Base-by-base conservation (phyloP, 92 coral and sea anemone genomes). In the Actinostola sp. region DNA sequence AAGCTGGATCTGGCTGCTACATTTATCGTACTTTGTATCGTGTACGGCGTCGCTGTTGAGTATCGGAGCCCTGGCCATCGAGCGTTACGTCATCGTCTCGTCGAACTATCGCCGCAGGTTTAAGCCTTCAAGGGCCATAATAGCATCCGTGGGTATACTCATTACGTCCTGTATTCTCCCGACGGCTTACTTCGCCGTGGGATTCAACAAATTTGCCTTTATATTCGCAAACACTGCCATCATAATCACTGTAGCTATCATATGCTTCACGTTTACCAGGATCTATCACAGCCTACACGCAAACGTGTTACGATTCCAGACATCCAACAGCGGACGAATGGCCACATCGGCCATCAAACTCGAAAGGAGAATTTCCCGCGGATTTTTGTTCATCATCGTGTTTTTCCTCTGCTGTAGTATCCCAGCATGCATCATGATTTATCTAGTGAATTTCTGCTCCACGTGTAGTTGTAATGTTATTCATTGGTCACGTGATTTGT, bases 191-290 rank as follows among this genome's bases (percentile, higher is more conserved):
- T 89, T 89, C 33, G 71, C 38, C 31, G 76, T 82, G 0, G 94
- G 91, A 14, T 89, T 89, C 50, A 86, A 89, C 50, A 34, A 76
- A 72, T 85, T 77, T 35, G 91, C 90, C 27, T 89, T 89, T 46
- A 81, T 89, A 63, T 89, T 89, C 57, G 90, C 85, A 17, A 89
- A 89, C 71, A 89, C 94, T 12, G 94, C 94, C 10, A 82, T 89
- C 8, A 59, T 77, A n/a, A 48, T 61, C 1, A 72, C 88, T 2
- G 74, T 85, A 38, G 73, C 53, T 8, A 89, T 89, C 43, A 82
- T 89, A 8, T 59, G 79, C 7, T 81, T 89, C 34, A 73, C 90
- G 33, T 89, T 80, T 39, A 64, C 81, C 57, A 83, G 88, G 29
- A 76, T 89, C 26, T 85, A 85, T 62, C 80, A 67, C 75, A 89